Evolutionary conservation across 2,797 vertebrate species (phyloP).

Genomic region (Muscicapa comitata): DNA sequence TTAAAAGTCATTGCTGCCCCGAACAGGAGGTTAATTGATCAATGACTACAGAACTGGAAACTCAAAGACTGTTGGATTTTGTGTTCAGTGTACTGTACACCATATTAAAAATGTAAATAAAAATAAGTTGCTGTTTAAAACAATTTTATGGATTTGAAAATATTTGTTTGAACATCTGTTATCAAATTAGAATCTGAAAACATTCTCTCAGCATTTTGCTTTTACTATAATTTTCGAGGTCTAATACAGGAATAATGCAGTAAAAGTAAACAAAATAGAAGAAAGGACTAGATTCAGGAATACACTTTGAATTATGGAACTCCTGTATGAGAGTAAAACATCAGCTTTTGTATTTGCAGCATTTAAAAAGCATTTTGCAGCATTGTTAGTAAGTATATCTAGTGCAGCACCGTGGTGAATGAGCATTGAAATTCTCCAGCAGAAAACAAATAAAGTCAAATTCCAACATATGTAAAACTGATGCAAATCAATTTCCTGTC

Average conservation of each 20-base stretch:
- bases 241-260: not conserved
- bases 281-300: not conserved
- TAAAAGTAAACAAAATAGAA: not conserved
- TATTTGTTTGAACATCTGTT: not conserved
- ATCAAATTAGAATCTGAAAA: not conserved
- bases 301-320: not conserved
- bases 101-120: not conserved
- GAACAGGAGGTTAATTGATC: not conserved
- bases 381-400: not conserved
- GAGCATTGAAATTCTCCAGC: not conserved
- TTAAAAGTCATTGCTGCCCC: not conserved
- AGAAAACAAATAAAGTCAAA: slow-evolving; percentile 33
- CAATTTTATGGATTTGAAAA: not conserved
- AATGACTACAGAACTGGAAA: not conserved
- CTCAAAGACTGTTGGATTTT: not conserved
- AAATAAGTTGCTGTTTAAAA: not conserved
- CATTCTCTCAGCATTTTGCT: not conserved
- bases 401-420: not conserved
- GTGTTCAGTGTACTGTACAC: not conserved
- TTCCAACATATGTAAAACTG: slow-evolving; percentile 27
- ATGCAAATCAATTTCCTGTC: slow-evolving; percentile 63
- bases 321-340: not conserved
- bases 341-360: not conserved
- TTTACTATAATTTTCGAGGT: not conserved
- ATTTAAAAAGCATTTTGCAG: not conserved